Evolutionary conservation across 1,140 invertebrate genomes (phyloP).

Genomic region (Holcopasites calliopsidis): DNA sequence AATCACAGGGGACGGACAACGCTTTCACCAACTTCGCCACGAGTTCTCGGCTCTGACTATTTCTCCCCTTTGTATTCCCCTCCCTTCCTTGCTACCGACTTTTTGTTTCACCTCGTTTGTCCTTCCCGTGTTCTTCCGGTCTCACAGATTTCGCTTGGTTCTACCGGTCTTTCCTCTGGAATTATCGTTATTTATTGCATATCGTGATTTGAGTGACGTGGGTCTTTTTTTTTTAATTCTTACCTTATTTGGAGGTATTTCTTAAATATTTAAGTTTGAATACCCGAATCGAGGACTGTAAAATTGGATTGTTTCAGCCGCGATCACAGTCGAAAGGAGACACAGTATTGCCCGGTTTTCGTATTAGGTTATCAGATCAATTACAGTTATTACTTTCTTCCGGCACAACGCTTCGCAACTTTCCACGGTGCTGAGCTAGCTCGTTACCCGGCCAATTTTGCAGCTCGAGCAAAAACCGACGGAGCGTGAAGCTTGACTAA

Average conservation of each 20-base stretch:
- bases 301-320: too few species aligned
- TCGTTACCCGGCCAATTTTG: constrained; percentile 68
- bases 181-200: not conserved
- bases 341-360: constrained; percentile 38
- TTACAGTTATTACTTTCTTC: constrained; percentile 78
- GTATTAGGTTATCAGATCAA: constrained; percentile 78
- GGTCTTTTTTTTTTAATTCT: not conserved
- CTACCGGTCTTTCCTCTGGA: too few species aligned
- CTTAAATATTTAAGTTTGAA: too few species aligned
- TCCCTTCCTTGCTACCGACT: not conserved
- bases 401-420: constrained; percentile 66
- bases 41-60: constrained; percentile 43
- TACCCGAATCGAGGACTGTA: too few species aligned
- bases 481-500: constrained; percentile 33
- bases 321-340: not conserved
- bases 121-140: not conserved
- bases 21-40: constrained; percentile 63
- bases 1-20: constrained; percentile 69
- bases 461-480: constrained; percentile 55
- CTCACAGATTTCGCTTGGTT: not conserved
- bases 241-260: too few species aligned
- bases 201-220: not conserved
- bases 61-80: constrained; percentile 14
- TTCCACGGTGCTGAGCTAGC: constrained; percentile 70
- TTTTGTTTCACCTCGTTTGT: not conserved